Evolutionary conservation across 1,140 invertebrate genomes (phyloP).

Genomic region (Trissolcus basalis): DNA sequence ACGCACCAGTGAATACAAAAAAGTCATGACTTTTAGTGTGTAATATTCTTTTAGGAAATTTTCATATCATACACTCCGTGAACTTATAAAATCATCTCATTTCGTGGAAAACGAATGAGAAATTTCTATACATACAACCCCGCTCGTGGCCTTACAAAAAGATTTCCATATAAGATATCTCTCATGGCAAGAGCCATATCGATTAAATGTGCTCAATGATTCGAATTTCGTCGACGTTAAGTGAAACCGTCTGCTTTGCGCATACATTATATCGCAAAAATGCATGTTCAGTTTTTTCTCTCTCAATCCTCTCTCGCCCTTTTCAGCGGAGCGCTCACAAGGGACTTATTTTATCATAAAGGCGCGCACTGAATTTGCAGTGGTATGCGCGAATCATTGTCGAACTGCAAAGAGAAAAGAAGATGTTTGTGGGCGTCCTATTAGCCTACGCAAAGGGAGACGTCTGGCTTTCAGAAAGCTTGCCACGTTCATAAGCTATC

Average conservation of each 20-base stretch:
- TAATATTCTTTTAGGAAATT: too few species aligned
- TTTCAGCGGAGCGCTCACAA: constrained; percentile 12
- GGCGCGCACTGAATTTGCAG: constrained; percentile 24
- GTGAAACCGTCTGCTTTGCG: constrained; percentile 26
- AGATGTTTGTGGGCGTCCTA: constrained; percentile 44
- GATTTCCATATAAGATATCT: constrained; percentile 6
- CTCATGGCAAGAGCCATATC: background rate
- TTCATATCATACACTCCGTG: too few species aligned
- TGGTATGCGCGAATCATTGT: constrained; percentile 48
- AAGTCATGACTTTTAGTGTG: too few species aligned
- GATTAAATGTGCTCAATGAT: constrained; percentile 26
- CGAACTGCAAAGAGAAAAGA: constrained; percentile 51
- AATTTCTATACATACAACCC: background rate
- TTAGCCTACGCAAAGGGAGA: constrained; percentile 49
- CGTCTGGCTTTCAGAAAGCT: constrained; percentile 51
- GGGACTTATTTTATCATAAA: constrained; percentile 42
- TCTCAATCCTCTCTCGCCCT: background rate
- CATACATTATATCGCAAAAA: constrained; percentile 22
- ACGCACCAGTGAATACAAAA: too few species aligned
- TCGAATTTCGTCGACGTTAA: constrained; percentile 31
- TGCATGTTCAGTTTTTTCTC: constrained; percentile 10
- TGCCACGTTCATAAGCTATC: constrained; percentile 47
- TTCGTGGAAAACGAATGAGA: background rate
- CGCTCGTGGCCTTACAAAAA: background rate
- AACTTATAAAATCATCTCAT: too few species aligned